A percentile compares a stretch with the other conserved stretches of the same genome.
phyloP scores from a whole-genome alignment of 2,888 invertebrate species.

The Tenthredo notha region DNA sequence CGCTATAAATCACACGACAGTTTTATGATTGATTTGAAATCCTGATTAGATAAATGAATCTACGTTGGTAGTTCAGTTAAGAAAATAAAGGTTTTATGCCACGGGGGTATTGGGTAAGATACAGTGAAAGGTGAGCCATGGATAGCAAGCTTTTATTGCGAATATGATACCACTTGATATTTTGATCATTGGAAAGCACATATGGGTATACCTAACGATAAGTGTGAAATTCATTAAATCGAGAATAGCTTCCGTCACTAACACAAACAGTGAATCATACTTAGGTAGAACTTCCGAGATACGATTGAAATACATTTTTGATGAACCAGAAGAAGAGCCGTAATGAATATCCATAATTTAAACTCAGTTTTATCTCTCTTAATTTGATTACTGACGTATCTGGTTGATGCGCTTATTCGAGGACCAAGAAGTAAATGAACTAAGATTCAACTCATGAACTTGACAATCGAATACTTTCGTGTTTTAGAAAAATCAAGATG shows the following conservation, averaged over 20 bases:
- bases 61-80: not conserved
- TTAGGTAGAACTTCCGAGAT: not conserved
- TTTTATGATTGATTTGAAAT: not conserved
- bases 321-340: not conserved
- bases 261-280: not conserved
- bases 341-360: not conserved
- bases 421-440: not conserved
- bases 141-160: not conserved
- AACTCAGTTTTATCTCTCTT: not conserved
- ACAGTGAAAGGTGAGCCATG: not conserved
- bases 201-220: not conserved
- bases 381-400: not conserved
- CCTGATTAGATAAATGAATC: not conserved
- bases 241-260: not conserved
- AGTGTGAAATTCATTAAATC: not conserved
- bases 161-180: not conserved
- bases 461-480: not conserved
- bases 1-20: not conserved
- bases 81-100: not conserved
- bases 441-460: not conserved
- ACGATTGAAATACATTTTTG: not conserved
- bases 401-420: not conserved
- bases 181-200: not conserved
- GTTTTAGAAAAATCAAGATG: slow-evolving; percentile 59
- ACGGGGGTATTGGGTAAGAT: not conserved